Conservation (phyloP, 2,113 vertebrate species). For the Peucedramus taeniatus region DNA sequence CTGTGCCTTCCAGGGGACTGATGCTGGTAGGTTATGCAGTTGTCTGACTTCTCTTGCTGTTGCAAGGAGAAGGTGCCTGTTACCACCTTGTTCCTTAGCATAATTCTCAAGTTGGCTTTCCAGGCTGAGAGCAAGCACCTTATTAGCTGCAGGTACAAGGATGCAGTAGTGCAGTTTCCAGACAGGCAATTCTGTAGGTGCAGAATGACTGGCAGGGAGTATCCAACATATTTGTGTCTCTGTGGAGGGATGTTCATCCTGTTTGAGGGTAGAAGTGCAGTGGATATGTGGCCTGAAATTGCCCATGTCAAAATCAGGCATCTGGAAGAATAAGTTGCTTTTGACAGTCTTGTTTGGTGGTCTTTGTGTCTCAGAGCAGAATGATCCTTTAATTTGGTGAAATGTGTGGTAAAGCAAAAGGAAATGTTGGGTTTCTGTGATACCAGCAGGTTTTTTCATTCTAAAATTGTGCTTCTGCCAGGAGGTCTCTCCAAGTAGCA, state of each 20-base stretch:
- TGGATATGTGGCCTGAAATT: neutral
- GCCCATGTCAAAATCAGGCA: neutral
- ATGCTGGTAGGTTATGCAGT: neutral
- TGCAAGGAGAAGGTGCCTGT: neutral
- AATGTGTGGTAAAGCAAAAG: neutral
- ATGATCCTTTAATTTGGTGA: neutral
- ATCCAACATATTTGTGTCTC: neutral
- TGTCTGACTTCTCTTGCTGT: neutral
- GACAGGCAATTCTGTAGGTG: neutral
- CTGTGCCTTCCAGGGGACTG: neutral
- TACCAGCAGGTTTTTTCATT: neutral
- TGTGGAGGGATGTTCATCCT: neutral
- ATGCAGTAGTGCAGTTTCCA: neutral
- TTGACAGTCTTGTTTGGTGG: neutral
- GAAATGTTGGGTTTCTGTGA: neutral
- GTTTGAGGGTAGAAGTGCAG: neutral
- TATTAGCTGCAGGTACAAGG: neutral
- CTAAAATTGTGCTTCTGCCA: neutral
- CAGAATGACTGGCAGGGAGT: neutral
- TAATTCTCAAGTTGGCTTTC: neutral
- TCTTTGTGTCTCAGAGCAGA: neutral
- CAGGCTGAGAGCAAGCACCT: neutral
- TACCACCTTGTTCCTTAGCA: neutral
- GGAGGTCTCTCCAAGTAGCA: neutral
- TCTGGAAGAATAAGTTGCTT: neutral